These are phyloP conservation scores for Argyra leucocephala DNA, from an alignment of 2,888 invertebrate species.

Conservation along the genomic window DNA sequence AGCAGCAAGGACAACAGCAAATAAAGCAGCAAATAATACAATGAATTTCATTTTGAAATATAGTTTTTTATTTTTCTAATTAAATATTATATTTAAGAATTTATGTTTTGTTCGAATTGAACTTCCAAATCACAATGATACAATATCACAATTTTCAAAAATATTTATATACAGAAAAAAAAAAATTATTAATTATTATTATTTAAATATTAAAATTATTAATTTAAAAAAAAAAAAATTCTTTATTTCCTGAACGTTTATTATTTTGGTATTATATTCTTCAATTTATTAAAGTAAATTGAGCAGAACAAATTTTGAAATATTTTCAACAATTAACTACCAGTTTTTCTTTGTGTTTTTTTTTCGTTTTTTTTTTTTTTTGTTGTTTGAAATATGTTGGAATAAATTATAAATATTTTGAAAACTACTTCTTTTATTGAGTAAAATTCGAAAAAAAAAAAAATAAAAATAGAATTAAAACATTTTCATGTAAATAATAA, in stretches of 20 bases:
- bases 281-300: neutral
- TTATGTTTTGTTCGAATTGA: neutral
- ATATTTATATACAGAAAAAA: neutral
- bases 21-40: conserved; percentile 27
- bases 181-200: no score
- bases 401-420: no score
- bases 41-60: conserved; percentile 30
- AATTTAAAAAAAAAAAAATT: neutral
- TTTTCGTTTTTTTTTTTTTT: no score
- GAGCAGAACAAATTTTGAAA: no score
- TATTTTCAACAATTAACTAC: no score
- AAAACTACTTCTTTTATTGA: no score
- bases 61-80: neutral
- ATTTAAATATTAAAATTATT: neutral
- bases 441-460: no score
- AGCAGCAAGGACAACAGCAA: conserved; percentile 26
- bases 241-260: neutral
- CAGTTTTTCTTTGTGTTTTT: no score
- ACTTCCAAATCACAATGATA: neutral
- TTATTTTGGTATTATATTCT: neutral
- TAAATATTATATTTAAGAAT: neutral
- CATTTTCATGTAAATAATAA: no score
- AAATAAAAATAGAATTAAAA: no score
- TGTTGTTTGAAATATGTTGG: no score
- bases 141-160: neutral